A percentile compares a stretch with the other conserved stretches of the same genome.
These are phyloP conservation scores for Sycophila texana DNA, from an alignment of 2,888 invertebrate species.

Conservation along the genomic window DNA sequence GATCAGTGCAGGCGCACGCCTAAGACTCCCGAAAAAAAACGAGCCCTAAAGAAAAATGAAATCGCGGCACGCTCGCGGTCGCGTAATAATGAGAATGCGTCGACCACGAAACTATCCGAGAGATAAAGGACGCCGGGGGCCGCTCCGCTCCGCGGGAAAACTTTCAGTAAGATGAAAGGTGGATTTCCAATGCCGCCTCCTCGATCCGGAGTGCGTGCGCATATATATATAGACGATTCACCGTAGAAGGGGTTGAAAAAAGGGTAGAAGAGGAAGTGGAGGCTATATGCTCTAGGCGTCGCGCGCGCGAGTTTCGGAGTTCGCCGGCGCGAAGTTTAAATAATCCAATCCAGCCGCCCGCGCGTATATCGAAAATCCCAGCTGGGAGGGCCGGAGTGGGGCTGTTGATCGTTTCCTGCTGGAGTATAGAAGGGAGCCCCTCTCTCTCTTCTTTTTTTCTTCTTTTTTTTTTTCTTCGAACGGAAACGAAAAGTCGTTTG, in stretches of 20 bases:
- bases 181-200: conserved; percentile 39
- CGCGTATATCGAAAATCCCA: conserved; percentile 49
- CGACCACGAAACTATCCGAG: background rate
- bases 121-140: background rate
- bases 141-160: background rate
- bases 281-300: conserved; percentile 13
- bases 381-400: conserved; percentile 23
- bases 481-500: conserved; percentile 13
- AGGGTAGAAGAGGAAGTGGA: background rate
- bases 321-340: conserved; percentile 59
- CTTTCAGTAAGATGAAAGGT: conserved; percentile 45
- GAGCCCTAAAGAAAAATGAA: background rate
- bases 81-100: conserved; percentile 20
- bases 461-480: background rate
- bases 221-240: conserved; percentile 25
- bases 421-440: conserved; percentile 4
- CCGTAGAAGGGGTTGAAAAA: background rate
- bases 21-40: background rate
- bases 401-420: conserved; percentile 50
- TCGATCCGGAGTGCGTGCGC: conserved; percentile 8
- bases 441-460: conserved; percentile 1
- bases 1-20: no score
- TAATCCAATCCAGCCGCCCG: conserved; percentile 61
- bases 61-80: no score
- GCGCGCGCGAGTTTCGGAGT: conserved; percentile 10